Conservation (phyloP, 2,113 vertebrate genomes). For the Nannospalax galili region DNA sequence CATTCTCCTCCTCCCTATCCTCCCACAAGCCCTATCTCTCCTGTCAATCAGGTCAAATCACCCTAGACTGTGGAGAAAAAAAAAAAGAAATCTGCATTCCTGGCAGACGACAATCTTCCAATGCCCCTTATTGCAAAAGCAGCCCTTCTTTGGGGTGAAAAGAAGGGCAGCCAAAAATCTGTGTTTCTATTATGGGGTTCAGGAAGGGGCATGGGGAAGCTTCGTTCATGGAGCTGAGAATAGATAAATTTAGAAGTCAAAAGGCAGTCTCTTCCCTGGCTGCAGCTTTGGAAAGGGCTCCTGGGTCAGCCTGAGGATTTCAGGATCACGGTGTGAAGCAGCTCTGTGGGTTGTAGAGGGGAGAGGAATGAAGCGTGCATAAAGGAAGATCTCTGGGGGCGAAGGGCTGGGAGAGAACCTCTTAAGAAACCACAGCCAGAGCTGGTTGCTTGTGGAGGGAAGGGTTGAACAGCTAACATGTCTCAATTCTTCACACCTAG, state of each 20-base stretch:
- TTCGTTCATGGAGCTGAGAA: slow-evolving; percentile 77
- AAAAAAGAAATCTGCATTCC: slow-evolving; percentile 76
- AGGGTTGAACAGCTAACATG: not conserved
- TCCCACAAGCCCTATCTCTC: slow-evolving; percentile 56
- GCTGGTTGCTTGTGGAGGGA: not conserved
- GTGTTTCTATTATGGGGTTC: slow-evolving; percentile 88
- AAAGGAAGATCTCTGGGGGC: not conserved
- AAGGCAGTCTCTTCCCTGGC: slow-evolving; percentile 61
- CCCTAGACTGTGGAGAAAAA: slow-evolving; percentile 67
- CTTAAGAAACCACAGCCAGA: not conserved
- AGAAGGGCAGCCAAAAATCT: slow-evolving; percentile 92
- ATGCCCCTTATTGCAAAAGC: slow-evolving; percentile 80
- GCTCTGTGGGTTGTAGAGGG: not conserved
- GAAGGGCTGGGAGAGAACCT: not conserved
- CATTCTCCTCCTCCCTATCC: not conserved
- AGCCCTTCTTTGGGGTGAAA: slow-evolving; percentile 88
- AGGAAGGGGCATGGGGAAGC: slow-evolving; percentile 60
- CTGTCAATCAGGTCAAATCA: slow-evolving; percentile 71
- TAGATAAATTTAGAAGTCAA: slow-evolving; percentile 80
- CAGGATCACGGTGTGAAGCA: not conserved
- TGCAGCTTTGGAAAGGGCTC: slow-evolving; percentile 52
- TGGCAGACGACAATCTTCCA: slow-evolving; percentile 79
- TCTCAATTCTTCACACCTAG: not conserved
- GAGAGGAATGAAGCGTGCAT: fast-evolving
- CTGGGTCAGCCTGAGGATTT: not conserved